Evolutionary conservation across 1,140 invertebrate genomes (phyloP).

Genomic region (Nomia melanderi): DNA sequence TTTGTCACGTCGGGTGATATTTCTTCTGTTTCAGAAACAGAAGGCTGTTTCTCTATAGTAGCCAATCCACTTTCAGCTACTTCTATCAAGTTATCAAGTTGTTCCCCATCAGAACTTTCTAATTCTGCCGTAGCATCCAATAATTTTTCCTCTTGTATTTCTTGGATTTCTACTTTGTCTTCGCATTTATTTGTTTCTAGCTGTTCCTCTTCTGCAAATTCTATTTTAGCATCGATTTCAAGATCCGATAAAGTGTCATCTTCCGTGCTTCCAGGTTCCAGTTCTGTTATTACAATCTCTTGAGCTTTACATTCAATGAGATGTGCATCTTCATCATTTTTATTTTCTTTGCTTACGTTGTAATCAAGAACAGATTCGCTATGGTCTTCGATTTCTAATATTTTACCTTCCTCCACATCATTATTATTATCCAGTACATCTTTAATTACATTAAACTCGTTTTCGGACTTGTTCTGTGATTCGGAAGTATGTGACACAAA

Average conservation of each 20-base stretch:
- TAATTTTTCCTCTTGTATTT: slow-evolving; percentile 3
- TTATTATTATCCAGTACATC: neutral
- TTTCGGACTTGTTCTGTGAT: slow-evolving; percentile 9
- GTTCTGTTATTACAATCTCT: slow-evolving; percentile 56
- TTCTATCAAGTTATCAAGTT: slow-evolving; percentile 74
- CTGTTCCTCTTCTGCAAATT: slow-evolving; percentile 56
- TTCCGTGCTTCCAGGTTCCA: slow-evolving; percentile 47
- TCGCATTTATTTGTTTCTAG: neutral
- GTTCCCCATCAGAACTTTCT: slow-evolving; percentile 73
- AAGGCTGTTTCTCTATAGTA: slow-evolving; percentile 63
- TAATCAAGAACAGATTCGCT: slow-evolving; percentile 14
- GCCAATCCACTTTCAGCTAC: slow-evolving; percentile 66
- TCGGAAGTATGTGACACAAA: slow-evolving; percentile 7
- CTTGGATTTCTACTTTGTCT: neutral
- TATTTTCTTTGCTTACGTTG: slow-evolving; percentile 36
- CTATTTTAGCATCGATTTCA: slow-evolving; percentile 62
- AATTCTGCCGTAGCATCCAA: slow-evolving; percentile 52
- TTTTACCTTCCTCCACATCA: slow-evolving; percentile 13
- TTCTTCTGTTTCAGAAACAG: neutral
- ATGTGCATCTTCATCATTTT: slow-evolving; percentile 44
- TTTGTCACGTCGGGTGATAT: slow-evolving; percentile 26
- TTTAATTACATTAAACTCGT: neutral
- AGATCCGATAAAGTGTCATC: slow-evolving; percentile 56
- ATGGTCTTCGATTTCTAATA: neutral
- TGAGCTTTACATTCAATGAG: neutral